Evolutionary conservation across 2,888 invertebrate genomes (phyloP).

Genomic region (Suillia variegata): DNA sequence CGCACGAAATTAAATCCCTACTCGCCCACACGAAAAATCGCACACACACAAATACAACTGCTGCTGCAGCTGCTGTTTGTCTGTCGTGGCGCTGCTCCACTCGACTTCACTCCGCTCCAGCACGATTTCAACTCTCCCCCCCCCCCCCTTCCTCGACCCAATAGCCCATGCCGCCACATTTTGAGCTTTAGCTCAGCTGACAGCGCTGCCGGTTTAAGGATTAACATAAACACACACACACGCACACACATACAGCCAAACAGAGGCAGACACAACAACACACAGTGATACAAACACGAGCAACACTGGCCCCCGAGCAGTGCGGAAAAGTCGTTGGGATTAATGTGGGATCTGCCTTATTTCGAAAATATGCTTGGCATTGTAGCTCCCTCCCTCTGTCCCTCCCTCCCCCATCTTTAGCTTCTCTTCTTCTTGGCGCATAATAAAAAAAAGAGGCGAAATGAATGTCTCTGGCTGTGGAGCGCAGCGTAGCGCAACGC

Average conservation of each 20-base stretch:
- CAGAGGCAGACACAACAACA: slow-evolving; percentile 30
- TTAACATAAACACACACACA: slow-evolving; percentile 56
- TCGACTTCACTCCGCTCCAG: neutral
- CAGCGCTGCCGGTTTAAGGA: slow-evolving; percentile 59
- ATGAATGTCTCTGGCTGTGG: too few relatives aligned
- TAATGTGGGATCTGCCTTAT: slow-evolving; percentile 54
- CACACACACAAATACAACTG: slow-evolving; percentile 23
- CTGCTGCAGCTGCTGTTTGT: neutral
- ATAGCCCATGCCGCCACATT: slow-evolving; percentile 24
- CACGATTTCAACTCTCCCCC: too few relatives aligned
- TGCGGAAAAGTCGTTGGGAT: slow-evolving; percentile 56
- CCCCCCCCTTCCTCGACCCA: neutral
- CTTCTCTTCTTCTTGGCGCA: neutral
- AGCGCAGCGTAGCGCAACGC: neutral
- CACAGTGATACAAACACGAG: slow-evolving; percentile 28
- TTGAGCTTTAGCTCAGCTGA: slow-evolving; percentile 42
- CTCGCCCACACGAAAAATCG: slow-evolving; percentile 50
- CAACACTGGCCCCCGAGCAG: slow-evolving; percentile 40
- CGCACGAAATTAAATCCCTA: slow-evolving; percentile 60
- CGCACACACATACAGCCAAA: slow-evolving; percentile 27
- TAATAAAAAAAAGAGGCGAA: neutral
- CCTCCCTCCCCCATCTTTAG: neutral
- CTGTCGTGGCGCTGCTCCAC: neutral
- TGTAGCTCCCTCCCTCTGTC: slow-evolving; percentile 3
- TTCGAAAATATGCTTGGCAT: slow-evolving; percentile 53